These are phyloP conservation scores for Odobenus rosmarus DNA, from an alignment of 2,113 vertebrate genomes.

Conservation along the genomic window DNA sequence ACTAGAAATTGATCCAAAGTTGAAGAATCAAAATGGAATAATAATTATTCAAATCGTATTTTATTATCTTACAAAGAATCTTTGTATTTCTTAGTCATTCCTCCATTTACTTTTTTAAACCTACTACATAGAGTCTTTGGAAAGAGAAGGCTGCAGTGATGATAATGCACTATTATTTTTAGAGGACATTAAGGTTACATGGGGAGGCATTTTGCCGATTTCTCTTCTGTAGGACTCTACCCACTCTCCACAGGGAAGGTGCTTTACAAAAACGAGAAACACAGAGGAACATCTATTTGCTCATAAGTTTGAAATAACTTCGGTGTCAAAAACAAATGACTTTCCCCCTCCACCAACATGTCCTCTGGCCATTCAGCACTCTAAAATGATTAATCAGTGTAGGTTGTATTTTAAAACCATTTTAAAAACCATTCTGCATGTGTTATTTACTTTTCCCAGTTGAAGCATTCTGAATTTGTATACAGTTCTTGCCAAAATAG, in stretches of 20 bases:
- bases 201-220: slow-evolving; percentile 74
- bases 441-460: slow-evolving; percentile 72
- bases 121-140: slow-evolving; percentile 31
- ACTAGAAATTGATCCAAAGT: slow-evolving; percentile 82
- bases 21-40: slow-evolving; percentile 82
- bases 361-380: slow-evolving; percentile 76
- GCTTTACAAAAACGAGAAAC: slow-evolving; percentile 71
- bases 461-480: slow-evolving; percentile 78
- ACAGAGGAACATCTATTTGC: slow-evolving; percentile 77
- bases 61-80: slow-evolving; percentile 55
- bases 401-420: slow-evolving; percentile 78
- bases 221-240: slow-evolving; percentile 73
- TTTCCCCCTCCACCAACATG: slow-evolving; percentile 72
- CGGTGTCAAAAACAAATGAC: slow-evolving; percentile 80
- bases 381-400: slow-evolving; percentile 77
- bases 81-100: slow-evolving; percentile 59
- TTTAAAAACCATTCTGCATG: slow-evolving; percentile 77
- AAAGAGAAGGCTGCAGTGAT: slow-evolving; percentile 49
- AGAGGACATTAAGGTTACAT: slow-evolving; percentile 74
- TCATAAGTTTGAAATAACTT: slow-evolving; percentile 84
- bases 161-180: slow-evolving; percentile 74
- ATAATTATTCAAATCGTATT: slow-evolving; percentile 80
- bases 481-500: slow-evolving; percentile 66
- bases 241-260: slow-evolving; percentile 67
- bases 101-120: slow-evolving; percentile 26